Percentiles rank a stretch among this genome's conserved stretches.
Conservation (phyloP, 2,113 vertebrate genomes). For the Indicator indicator region DNA sequence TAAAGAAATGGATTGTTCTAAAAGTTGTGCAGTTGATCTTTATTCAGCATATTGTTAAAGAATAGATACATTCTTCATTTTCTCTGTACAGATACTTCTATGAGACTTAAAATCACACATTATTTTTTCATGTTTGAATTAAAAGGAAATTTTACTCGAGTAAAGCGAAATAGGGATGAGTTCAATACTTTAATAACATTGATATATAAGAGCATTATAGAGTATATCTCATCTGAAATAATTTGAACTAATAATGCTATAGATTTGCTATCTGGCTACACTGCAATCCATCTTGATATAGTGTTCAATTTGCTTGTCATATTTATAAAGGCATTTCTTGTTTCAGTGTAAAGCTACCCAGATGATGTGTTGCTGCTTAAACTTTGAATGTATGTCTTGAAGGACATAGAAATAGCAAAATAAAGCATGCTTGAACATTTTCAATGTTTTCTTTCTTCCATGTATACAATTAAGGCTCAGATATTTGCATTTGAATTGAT, state of each 20-base stretch:
- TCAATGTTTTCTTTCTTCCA: conserved; percentile 43
- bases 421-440: conserved; percentile 54
- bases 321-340: conserved; percentile 20
- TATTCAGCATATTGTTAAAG: conserved; percentile 20
- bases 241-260: conserved; percentile 15
- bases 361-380: conserved; percentile 19
- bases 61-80: conserved; percentile 5
- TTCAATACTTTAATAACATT: neutral
- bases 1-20: conserved; percentile 17
- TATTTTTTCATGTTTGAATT: neutral
- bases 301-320: conserved; percentile 40
- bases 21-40: conserved; percentile 34
- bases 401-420: neutral
- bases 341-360: conserved; percentile 47
- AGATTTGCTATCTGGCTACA: neutral
- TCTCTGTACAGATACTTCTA: neutral
- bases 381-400: conserved; percentile 17
- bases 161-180: neutral
- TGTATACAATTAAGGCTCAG: conserved; percentile 65
- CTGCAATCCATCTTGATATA: neutral
- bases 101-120: neutral
- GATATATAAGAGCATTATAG: neutral
- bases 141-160: conserved; percentile 13
- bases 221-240: conserved; percentile 16
- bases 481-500: conserved; percentile 76